A percentile compares a stretch with the other conserved stretches of the same genome.
Conservation (phyloP, 1,140 invertebrate genomes). For the Zaprionus lachaisei region DNA sequence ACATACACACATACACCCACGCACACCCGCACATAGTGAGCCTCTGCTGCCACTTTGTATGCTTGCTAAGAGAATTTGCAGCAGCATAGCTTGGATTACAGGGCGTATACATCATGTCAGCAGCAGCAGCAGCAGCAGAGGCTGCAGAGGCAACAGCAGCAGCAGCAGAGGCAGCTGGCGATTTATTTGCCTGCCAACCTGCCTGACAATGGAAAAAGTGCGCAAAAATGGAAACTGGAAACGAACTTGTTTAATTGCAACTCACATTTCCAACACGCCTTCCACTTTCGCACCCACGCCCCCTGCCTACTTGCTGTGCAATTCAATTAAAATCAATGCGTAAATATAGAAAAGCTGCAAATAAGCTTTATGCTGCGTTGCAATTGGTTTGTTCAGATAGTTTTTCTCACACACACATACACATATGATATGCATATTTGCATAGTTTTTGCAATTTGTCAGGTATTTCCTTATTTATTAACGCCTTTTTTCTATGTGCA, state of each 20-base stretch:
- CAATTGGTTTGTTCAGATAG: not conserved
- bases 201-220: not conserved
- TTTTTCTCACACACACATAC: not conserved
- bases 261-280: not conserved
- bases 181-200: slow-evolving; percentile 14
- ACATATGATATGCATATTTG: not conserved
- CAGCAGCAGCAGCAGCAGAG: slow-evolving; percentile 19
- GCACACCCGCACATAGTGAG: slow-evolving; percentile 10
- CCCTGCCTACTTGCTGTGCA: slow-evolving; percentile 17
- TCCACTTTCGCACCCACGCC: not conserved
- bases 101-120: slow-evolving; percentile 63
- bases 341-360: slow-evolving; percentile 11
- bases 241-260: slow-evolving; percentile 17
- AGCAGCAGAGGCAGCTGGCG: slow-evolving; percentile 35
- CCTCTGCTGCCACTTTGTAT: slow-evolving; percentile 33
- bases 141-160: slow-evolving; percentile 27
- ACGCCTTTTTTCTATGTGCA: not conserved
- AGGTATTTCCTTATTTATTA: not conserved
- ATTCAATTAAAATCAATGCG: slow-evolving; percentile 36
- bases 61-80: slow-evolving; percentile 8
- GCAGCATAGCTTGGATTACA: slow-evolving; percentile 41
- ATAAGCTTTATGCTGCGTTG: slow-evolving; percentile 6
- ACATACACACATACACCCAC: not conserved
- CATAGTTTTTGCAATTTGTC: not conserved
- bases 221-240: slow-evolving; percentile 16